Evolutionary conservation across 2,113 vertebrate species (phyloP).

Genomic region (Phylloscopus whistleri): DNA sequence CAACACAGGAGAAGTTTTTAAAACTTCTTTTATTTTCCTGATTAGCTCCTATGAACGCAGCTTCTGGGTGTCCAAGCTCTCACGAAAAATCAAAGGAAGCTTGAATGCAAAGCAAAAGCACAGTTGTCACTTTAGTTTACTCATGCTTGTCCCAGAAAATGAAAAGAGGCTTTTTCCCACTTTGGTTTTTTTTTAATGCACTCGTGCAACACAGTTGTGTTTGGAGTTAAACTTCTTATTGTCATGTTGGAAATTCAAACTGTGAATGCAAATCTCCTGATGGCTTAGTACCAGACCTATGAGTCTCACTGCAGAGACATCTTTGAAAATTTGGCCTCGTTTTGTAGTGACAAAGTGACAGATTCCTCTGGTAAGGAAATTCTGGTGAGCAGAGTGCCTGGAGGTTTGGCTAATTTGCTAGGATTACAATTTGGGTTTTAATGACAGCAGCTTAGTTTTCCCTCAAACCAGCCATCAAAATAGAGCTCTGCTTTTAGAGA

Average conservation of each 20-base stretch:
- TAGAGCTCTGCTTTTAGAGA: background rate
- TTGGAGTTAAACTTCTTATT: slow-evolving; percentile 32
- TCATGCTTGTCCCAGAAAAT: slow-evolving; percentile 11
- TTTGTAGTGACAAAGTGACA: background rate
- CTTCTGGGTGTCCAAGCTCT: slow-evolving; percentile 2
- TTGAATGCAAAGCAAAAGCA: background rate
- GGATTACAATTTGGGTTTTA: background rate
- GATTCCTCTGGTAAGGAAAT: slow-evolving; percentile 4
- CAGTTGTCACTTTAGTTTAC: slow-evolving; percentile 45
- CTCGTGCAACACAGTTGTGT: background rate
- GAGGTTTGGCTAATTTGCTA: slow-evolving; percentile 20
- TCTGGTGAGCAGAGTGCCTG: background rate
- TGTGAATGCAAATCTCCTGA: background rate
- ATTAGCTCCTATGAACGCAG: background rate
- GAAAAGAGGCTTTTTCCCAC: slow-evolving; percentile 42
- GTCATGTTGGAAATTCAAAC: slow-evolving; percentile 19
- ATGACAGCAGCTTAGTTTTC: background rate
- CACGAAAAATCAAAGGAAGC: background rate
- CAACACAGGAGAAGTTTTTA: background rate
- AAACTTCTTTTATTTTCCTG: background rate
- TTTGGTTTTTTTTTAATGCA: background rate
- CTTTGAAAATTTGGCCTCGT: slow-evolving; percentile 31
- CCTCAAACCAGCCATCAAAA: background rate
- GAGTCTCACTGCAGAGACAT: background rate
- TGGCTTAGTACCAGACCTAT: background rate